Evolutionary conservation across 30 jellyfish, hydroid and myxozoan species (phyloP).

Genomic region (Cassiopea xamachana): DNA sequence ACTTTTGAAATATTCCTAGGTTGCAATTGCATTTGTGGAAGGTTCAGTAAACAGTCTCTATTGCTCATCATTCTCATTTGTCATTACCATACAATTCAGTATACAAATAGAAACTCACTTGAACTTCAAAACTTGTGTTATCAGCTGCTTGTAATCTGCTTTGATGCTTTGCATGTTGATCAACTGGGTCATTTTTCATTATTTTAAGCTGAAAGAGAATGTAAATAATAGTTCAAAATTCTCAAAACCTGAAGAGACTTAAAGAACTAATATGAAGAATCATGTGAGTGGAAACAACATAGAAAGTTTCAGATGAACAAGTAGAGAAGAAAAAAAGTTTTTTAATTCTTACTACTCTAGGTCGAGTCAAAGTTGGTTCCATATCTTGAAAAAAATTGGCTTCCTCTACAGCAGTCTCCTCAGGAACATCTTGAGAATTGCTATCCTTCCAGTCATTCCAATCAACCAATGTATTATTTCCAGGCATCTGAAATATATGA

Average conservation of each 20-base stretch:
- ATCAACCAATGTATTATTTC: slow-evolving; percentile 14
- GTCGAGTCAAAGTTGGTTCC: slow-evolving; percentile 34
- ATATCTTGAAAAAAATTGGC: slow-evolving; percentile 22
- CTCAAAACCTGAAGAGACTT: neutral
- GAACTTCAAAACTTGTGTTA: slow-evolving; percentile 13
- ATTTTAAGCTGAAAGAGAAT: neutral
- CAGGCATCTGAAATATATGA: neutral
- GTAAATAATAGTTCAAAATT: neutral
- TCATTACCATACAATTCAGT: neutral
- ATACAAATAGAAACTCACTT: neutral
- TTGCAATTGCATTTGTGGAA: too few species aligned
- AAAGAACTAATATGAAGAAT: too few species aligned
- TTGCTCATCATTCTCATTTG: too few species aligned
- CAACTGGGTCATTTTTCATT: neutral
- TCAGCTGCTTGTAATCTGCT: slow-evolving; percentile 9
- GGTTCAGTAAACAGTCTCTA: too few species aligned
- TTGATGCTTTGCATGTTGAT: neutral
- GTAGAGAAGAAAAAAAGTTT: neutral
- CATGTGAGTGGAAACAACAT: too few species aligned
- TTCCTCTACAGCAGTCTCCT: neutral
- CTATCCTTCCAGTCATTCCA: slow-evolving; percentile 43
- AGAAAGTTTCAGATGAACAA: too few species aligned
- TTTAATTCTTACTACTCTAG: slow-evolving; percentile 9
- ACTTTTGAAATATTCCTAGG: too few species aligned
- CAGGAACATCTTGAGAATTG: neutral